Evolutionary conservation across 2,888 invertebrate genomes (phyloP).

Genomic region (Catocala sponsa): DNA sequence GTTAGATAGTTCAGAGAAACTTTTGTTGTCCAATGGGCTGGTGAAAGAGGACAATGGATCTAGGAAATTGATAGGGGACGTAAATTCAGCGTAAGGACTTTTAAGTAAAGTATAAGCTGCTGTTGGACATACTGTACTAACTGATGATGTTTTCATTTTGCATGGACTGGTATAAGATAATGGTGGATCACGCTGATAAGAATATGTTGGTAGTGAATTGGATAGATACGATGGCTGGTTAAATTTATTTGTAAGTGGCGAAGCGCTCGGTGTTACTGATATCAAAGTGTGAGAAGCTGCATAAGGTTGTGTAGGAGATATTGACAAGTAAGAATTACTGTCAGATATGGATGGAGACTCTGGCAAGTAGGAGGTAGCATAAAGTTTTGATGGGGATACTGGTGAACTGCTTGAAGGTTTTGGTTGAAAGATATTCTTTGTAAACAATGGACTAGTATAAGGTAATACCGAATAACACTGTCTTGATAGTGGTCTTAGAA

Average conservation of each 20-base stretch:
- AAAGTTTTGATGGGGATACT: background rate
- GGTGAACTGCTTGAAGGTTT: background rate
- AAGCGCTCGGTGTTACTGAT: background rate
- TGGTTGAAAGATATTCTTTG: background rate
- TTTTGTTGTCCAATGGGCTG: background rate
- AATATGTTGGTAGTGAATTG: background rate
- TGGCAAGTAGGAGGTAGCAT: background rate
- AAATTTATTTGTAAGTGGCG: background rate
- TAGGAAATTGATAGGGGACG: background rate
- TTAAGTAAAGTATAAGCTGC: background rate
- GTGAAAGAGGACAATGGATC: background rate
- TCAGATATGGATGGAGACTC: no score
- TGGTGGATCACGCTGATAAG: background rate
- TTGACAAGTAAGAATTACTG: no score
- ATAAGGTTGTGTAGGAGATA: no score
- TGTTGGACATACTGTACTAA: background rate
- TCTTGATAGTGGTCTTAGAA: background rate
- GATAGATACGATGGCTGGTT: no score
- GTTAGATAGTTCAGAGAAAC: background rate
- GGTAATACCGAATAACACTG: background rate
- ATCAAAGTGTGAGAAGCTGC: no score
- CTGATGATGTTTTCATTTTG: no score
- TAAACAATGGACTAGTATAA: background rate
- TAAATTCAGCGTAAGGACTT: background rate
- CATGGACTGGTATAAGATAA: background rate